Base-by-base conservation (phyloP, 92 coral and sea anemone genomes). In the Heliopora coerulea region DNA sequence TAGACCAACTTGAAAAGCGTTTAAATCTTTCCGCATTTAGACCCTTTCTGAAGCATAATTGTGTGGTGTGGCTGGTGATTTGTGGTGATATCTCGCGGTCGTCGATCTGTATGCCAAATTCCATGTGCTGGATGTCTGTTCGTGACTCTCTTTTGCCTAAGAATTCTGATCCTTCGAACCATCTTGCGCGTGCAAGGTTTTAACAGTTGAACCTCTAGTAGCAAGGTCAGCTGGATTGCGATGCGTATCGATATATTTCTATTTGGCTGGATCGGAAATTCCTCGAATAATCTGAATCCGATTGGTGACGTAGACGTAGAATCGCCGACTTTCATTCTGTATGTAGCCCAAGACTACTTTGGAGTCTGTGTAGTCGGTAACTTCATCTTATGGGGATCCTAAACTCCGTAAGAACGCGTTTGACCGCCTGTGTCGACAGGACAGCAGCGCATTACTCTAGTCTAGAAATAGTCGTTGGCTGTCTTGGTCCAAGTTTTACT, bases 401-500 rank as follows among this genome's bases (percentile, higher is more conserved):
- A 3, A 75, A 26, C 24, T 75, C 82, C 37, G 48, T 65, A 7
- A 33, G 37, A 0, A 66, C 25, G 41, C 56, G 65, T 33, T 12
- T 17, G 3, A 75, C 86, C 2, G 81, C 69, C 14, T 75, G 65
- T 0, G 54, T 48, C 6, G 76, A 73, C 8, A 82, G 68, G 1
- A 82, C 86, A 17, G 81, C 80, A 23, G 62, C 85, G 56, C 80
- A 64, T n/a, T 62, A 76, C 29, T 74, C 85, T 23, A 81, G 68
- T 13, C 86, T 75, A 20, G 86, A 81, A 25, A 67, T 75, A 62
- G 59, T 82, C 2, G 77, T 64, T 10, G 68, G 29, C 31, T 74
- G 10, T 3, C 42, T 35, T 12, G 79, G 78, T 25, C 81, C 77
- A 2, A 82, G 77, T 39, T 46, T 74, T 13, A 81, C 27, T 49